Evolutionary conservation across 2,113 vertebrate genomes (phyloP), one percentile per base, ranked within the genome.

Genomic region (Telmatochromis sp.): DNA sequence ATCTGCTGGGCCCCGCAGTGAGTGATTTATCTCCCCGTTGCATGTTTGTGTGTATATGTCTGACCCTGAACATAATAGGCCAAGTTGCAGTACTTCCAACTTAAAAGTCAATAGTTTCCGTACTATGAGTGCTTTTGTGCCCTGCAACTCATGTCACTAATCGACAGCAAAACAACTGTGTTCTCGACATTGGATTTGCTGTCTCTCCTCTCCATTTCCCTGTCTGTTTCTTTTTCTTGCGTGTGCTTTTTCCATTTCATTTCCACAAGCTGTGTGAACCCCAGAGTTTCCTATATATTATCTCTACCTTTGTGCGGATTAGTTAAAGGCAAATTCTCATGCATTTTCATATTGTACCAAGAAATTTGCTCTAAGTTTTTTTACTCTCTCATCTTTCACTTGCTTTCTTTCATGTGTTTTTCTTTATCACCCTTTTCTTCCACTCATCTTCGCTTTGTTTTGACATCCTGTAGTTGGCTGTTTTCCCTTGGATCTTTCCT

Each of bases 401-500:
- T 15, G 15, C 17, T 54, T 26, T 81, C 47, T 80, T 40, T 82
- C 75, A 55, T 31, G n/a, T 15, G 26, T 79, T 88, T 94, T 81
- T 81, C 65, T 84, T 82, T 58, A 45, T 92, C 89, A 83, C 89
- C 79, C 89, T 92, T 93, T 90, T 87, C 80, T 89, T 19, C 85
- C 23, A 58, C 85, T 89, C 85, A 86, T 89, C 82, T 45, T 85
- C 19, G 28, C 86, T 95, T 86, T 94, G 89, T 95, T 93, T 93
- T 95, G 93, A 94, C 86, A 54, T 90, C 88, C 88, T 87, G 87
- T 92, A 92, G 92, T 91, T 89, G 91, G 92, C 92, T 94, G 92
- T 94, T 95, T 95, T 95, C 95, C 90, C 86, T 94, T 89, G 91
- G 93, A 95, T 95, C 91, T 82, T 90, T 82, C 81, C 88, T 92